A percentile compares a stretch with the other conserved stretches of the same genome.
Evolutionary conservation across 2,113 vertebrate genomes (phyloP).

Genomic region (Syngnathoides biaculeatus): DNA sequence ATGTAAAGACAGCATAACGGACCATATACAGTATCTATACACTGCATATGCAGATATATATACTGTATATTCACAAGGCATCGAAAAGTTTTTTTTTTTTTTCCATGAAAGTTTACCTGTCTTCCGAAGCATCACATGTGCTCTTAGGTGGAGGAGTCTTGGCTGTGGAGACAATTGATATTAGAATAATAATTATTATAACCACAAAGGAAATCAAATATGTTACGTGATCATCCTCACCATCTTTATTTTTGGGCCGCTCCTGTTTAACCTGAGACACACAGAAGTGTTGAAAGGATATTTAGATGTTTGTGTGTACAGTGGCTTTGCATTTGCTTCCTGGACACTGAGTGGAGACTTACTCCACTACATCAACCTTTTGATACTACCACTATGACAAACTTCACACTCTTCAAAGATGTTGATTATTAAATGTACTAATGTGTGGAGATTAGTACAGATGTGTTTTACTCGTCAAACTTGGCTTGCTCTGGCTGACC

Average conservation of each 20-base stretch:
- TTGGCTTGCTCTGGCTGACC: background rate
- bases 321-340: no score
- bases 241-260: constrained; percentile 11
- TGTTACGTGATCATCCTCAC: constrained; percentile 21
- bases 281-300: background rate
- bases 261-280: constrained; percentile 14
- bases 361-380: no score
- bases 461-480: background rate
- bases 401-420: background rate
- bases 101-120: constrained; percentile 36
- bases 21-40: background rate
- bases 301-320: no score
- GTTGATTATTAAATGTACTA: background rate
- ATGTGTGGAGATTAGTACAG: background rate
- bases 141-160: constrained; percentile 32
- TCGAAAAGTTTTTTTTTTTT: background rate
- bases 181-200: background rate
- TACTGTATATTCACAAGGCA: background rate
- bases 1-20: constrained; percentile 8
- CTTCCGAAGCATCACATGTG: constrained; percentile 43
- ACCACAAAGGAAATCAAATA: background rate
- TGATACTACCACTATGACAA: no score
- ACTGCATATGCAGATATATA: background rate
- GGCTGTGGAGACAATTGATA: constrained; percentile 5
- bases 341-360: no score